A percentile compares a stretch with the other conserved stretches of the same genome.
Evolutionary conservation across 1,140 invertebrate species (phyloP).

Genomic region (Lepidurus couesii): DNA sequence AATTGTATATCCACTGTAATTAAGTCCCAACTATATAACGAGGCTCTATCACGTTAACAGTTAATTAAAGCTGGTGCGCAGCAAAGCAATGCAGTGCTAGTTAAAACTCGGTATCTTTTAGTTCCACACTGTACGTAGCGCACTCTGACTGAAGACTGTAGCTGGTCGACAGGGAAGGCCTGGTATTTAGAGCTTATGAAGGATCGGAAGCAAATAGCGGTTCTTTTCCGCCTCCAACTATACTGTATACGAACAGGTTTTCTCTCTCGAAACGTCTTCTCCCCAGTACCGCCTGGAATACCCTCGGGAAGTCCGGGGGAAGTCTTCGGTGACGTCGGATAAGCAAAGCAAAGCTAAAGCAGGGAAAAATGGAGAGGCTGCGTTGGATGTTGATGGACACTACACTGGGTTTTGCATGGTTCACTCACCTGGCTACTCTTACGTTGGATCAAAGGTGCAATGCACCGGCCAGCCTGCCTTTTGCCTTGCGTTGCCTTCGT

Average conservation of each 20-base stretch:
- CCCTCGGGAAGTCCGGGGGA: neutral
- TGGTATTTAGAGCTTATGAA: neutral
- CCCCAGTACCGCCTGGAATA: neutral
- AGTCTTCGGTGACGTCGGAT: neutral
- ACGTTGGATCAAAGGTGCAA: slow-evolving; percentile 11
- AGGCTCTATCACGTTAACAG: too few species aligned
- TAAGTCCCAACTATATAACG: too few species aligned
- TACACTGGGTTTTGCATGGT: neutral
- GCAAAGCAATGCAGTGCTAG: too few species aligned
- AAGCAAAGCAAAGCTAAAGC: neutral
- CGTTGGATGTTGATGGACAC: neutral
- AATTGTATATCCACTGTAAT: too few species aligned
- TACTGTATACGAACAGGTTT: neutral
- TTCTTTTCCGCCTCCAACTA: neutral
- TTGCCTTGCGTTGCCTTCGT: neutral
- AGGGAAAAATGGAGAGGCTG: neutral
- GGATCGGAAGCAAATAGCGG: slow-evolving; percentile 10
- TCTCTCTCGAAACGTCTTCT: slow-evolving; percentile 5
- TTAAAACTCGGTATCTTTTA: too few species aligned
- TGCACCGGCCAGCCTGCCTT: neutral
- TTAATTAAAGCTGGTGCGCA: too few species aligned
- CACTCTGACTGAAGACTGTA: neutral
- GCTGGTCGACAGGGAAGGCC: neutral
- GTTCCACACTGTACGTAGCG: neutral
- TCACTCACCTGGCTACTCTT: neutral